These are phyloP conservation scores for Hedya salicella DNA, from an alignment of 2,888 invertebrate genomes.

Conservation along the genomic window DNA sequence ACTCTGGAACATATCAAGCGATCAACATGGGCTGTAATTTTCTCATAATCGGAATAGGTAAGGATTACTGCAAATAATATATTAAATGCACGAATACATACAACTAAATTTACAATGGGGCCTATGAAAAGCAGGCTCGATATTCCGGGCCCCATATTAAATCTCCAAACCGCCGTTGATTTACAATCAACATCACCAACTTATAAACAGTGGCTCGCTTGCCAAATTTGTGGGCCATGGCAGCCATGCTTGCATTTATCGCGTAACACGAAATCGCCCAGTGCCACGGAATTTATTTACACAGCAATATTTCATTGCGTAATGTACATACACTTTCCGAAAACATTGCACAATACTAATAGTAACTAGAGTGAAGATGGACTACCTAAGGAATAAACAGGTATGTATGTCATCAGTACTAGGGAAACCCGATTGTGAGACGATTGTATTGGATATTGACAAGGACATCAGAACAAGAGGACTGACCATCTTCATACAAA, in stretches of 20 bases:
- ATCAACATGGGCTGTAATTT: no score
- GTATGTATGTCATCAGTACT: no score
- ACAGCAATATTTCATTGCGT: conserved; percentile 32
- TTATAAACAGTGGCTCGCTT: conserved; percentile 28
- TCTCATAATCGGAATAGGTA: no score
- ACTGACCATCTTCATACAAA: no score
- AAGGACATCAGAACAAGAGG: no score
- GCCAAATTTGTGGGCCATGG: conserved; percentile 37
- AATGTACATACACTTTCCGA: conserved; percentile 28
- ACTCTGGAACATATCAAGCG: no score
- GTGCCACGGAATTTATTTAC: conserved; percentile 31
- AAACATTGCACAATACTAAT: conserved; percentile 15
- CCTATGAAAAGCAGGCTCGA: conserved; percentile 5
- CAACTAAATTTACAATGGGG: neutral
- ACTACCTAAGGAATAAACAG: neutral
- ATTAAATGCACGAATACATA: no score
- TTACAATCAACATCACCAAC: conserved; percentile 27
- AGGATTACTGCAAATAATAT: no score
- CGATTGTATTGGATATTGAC: no score
- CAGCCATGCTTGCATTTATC: conserved; percentile 34
- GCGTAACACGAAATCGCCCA: conserved; percentile 30
- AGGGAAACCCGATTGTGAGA: no score
- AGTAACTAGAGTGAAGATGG: neutral
- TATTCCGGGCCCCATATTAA: conserved; percentile 7
- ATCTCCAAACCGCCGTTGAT: conserved; percentile 28